Conservation (phyloP, 2,888 invertebrate genomes). For the Liopterus haemorrhoidalis region DNA sequence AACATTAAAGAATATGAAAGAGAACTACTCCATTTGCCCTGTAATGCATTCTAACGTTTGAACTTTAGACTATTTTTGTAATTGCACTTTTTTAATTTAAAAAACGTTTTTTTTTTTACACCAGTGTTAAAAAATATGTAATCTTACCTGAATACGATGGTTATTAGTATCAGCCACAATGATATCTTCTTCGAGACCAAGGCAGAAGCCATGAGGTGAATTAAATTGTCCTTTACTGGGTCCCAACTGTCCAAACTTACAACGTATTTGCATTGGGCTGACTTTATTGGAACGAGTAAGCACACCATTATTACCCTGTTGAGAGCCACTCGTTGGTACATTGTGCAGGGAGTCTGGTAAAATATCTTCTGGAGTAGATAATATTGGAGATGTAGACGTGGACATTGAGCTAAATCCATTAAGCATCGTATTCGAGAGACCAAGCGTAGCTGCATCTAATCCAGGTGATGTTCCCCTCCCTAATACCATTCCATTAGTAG, state of each 20-base stretch:
- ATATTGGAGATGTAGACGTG: conserved; percentile 57
- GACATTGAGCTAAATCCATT: conserved; percentile 55
- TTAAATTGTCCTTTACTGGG: conserved; percentile 92
- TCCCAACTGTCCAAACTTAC: conserved; percentile 91
- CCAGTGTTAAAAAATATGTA: neutral
- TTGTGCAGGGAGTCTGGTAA: conserved; percentile 50
- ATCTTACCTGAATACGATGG: conserved; percentile 79
- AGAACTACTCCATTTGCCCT: too few relatives aligned
- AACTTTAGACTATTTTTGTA: neutral
- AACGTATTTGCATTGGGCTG: conserved; percentile 80
- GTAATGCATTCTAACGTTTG: too few relatives aligned
- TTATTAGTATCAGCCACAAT: conserved; percentile 96
- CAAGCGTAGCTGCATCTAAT: conserved; percentile 47
- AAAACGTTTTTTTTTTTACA: neutral
- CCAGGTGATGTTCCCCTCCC: conserved; percentile 57
- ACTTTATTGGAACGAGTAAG: conserved; percentile 63
- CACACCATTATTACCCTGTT: conserved; percentile 40
- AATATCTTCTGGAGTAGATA: conserved; percentile 48
- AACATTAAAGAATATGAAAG: too few relatives aligned
- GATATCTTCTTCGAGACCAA: conserved; percentile 91
- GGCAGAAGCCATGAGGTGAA: conserved; percentile 94
- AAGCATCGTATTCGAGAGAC: conserved; percentile 45
- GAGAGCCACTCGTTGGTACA: conserved; percentile 48
- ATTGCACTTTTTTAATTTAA: neutral
- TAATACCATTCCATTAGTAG: conserved; percentile 49